phyloP scores from a whole-genome alignment of 2,888 invertebrate species.

The Leucophenga maculata region DNA sequence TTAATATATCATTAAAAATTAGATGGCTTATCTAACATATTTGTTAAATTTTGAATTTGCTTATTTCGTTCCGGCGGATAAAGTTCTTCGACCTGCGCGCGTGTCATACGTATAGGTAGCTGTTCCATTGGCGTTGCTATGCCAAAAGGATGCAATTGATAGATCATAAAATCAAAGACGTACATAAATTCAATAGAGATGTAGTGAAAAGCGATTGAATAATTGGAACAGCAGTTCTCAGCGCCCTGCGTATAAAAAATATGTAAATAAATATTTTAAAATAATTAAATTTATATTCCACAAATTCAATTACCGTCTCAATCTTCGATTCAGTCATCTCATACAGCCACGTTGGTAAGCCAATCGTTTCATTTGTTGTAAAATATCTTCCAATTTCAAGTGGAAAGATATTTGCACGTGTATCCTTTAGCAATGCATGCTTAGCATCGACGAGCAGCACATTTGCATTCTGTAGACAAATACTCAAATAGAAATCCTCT shows the following conservation, averaged over 20 bases:
- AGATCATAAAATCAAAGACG: slow-evolving; percentile 93
- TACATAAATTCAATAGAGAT: slow-evolving; percentile 93
- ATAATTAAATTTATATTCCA: neutral
- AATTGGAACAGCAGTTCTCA: slow-evolving; percentile 91
- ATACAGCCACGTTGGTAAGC: slow-evolving; percentile 53
- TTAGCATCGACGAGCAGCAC: slow-evolving; percentile 91
- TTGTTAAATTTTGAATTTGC: slow-evolving; percentile 42
- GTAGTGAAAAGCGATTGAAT: slow-evolving; percentile 96
- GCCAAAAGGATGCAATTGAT: slow-evolving; percentile 87
- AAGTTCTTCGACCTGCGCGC: slow-evolving; percentile 37
- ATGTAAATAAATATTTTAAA: neutral
- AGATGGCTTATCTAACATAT: slow-evolving; percentile 49
- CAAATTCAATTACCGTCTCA: slow-evolving; percentile 76
- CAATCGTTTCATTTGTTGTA: slow-evolving; percentile 31
- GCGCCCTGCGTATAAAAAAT: slow-evolving; percentile 77
- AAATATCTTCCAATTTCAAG: slow-evolving; percentile 47
- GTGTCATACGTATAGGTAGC: slow-evolving; percentile 40
- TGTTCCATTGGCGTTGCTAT: slow-evolving; percentile 27
- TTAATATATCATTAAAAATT: slow-evolving; percentile 49
- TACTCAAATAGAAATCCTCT: slow-evolving; percentile 74
- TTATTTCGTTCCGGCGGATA: slow-evolving; percentile 53
- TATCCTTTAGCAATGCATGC: slow-evolving; percentile 42
- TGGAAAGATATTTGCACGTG: slow-evolving; percentile 55
- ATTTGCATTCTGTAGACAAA: slow-evolving; percentile 84
- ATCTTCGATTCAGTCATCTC: slow-evolving; percentile 69